Base-by-base conservation (phyloP, 2,888 invertebrate species). In the Oxytorus armatus region DNA sequence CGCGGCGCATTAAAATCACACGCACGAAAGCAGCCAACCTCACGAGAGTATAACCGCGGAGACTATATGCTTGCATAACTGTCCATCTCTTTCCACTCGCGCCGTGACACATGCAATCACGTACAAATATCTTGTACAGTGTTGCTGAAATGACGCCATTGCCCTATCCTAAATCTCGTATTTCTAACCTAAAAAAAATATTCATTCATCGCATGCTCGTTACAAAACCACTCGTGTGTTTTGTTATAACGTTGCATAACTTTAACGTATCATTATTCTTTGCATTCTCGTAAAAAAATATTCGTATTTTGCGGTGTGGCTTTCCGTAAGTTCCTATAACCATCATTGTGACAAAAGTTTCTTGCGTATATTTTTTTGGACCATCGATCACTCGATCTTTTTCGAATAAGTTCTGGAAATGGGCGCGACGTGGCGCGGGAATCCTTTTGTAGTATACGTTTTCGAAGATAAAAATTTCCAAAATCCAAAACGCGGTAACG, bases 41-140 rank as follows among this genome's bases (percentile, higher is more conserved):
- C 23, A 25, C 57, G 29, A 53, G 18, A 21, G 3, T 74, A 66
- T 55, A 73, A 55, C 8, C 51, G 68, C 11, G 25, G 33, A 44
- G 18, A 42, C 47, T 75, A 21, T 44, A 68, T n/a, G n/a, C 78
- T 81, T 81, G 82, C 78, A 82, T 82, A 78, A 82, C 82, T 81
- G 75, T 79, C 42, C 21, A 29, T 63, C 21, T 23, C 55, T 61
- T 23, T 36, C 72, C 5, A 29, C 53, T 69, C 29, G 8, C 36
- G 55, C 7, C 11, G 57, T 21, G 63, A 57, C 79, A 57, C 79
- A 55, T 61, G 76, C 79, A 80, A 73, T 68, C 77, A 44, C 44
- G 11, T 23, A 72, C 51, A 18, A 44, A 18, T 39, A 72, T 80
- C 42, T 72, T 51, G 33, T 55, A 47, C 51, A 61, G 21, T 69